Base-by-base conservation (phyloP, 2,888 invertebrate genomes). In the Diaprepes abbreviatus region DNA sequence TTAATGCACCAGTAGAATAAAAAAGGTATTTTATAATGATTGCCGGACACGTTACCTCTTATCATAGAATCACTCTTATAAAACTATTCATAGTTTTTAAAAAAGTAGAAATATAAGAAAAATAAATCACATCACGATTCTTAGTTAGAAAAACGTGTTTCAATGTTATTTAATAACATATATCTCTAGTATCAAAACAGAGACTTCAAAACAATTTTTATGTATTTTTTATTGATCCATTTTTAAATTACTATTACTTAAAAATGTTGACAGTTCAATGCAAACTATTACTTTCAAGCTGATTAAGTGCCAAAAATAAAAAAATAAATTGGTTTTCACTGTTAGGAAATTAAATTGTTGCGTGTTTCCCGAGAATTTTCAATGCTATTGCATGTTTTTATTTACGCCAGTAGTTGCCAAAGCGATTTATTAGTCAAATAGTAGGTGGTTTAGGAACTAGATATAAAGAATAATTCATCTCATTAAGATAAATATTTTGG, bases 241-340 rank as follows among this genome's bases (percentile, higher is more conserved):
- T 43, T 43, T 21, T 10, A 43, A 43, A 43, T 50, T 38, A 59
- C 9, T 59, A 43, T 50, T 38, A 59, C 9, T 59, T 59, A 16
- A 40, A 28, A 17, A 12, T 43, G 28, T 38, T 35, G 50, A 62
- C 62, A 48, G 12, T 21, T 62, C 62, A 62, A 62, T 62, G 50
- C 31, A 10, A 35, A 33, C 36, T 19, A 62, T 62, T 45, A 50
- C 31, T 62, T 50, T 36, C 1, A 31, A 14, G 35, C 19, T 33
- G 31, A 48, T 19, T 31, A 31, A 19, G 9, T 35, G 62, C 62
- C 50, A 50, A 62, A 62, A 62, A 50, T 35, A 62, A 48, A 62
- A 57, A 62, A 48, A 45, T 62, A 36, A 48, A 43, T 43, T 62
- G 35, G 50, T 19, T 62, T 33, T 62, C 48, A 33, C 45, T 62